Evolutionary conservation across 92 coral and sea anemone species (phyloP).

Genomic region (Pocillopora meandrina): DNA sequence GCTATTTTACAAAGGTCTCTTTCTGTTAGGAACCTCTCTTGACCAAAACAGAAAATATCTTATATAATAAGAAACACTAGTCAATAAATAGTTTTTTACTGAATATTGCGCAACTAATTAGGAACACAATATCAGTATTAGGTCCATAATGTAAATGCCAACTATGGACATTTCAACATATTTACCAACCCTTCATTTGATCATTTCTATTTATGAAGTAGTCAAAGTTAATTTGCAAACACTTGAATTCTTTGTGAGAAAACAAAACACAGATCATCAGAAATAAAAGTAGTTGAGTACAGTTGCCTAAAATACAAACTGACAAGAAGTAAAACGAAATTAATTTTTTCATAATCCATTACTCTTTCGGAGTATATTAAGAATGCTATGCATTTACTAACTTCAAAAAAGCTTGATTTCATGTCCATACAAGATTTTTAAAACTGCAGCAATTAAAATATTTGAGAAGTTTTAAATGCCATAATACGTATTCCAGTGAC

Average conservation of each 20-base stretch:
- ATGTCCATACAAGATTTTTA: background rate
- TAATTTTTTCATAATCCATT: background rate
- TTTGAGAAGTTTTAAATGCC: background rate
- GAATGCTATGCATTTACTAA: background rate
- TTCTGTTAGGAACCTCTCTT: background rate
- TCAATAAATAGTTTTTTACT: background rate
- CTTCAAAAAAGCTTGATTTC: background rate
- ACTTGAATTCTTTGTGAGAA: constrained; percentile 12
- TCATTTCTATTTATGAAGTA: constrained; percentile 26
- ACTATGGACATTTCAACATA: background rate
- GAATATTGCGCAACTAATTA: constrained; percentile 1
- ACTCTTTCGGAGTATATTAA: background rate
- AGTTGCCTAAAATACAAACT: background rate
- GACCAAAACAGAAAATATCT: background rate
- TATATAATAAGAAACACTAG: background rate
- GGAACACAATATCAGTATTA: constrained; percentile 4
- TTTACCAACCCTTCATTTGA: background rate
- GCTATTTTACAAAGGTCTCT: background rate
- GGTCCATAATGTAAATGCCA: background rate
- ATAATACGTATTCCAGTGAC: background rate
- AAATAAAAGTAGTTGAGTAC: background rate
- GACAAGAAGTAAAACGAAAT: background rate
- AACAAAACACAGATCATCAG: background rate
- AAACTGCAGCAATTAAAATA: background rate
- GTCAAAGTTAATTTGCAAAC: background rate